phyloP scores from a whole-genome alignment of 2,113 vertebrate species.

The Telmatochromis sp. region DNA sequence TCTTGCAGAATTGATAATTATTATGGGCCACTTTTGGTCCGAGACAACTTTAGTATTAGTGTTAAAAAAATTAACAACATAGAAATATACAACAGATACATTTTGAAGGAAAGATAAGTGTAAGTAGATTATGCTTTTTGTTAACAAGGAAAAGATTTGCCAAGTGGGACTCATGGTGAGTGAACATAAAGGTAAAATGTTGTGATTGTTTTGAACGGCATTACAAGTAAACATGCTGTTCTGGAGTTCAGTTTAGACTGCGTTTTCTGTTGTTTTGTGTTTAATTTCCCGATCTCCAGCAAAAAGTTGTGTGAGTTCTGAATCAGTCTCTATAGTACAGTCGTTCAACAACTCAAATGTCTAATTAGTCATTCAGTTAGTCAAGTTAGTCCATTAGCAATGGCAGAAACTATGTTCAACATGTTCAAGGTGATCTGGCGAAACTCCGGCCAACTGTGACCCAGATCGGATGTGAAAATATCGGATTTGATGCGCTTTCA shows the following conservation, averaged over 20 bases:
- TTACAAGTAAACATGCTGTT: rapidly evolving
- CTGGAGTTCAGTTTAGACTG: background rate
- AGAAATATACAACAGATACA: background rate
- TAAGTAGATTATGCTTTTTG: background rate
- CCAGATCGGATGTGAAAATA: background rate
- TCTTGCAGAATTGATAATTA: background rate
- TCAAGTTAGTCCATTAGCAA: background rate
- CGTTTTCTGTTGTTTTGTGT: background rate
- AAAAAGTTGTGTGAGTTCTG: background rate
- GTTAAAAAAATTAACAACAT: background rate
- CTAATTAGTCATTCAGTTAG: background rate
- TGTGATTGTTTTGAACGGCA: background rate
- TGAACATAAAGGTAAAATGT: background rate
- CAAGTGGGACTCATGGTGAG: background rate
- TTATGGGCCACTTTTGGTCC: background rate
- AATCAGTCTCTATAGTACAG: background rate
- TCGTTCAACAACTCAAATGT: background rate
- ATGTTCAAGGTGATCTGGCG: background rate
- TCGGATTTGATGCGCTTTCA: background rate
- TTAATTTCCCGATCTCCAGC: background rate
- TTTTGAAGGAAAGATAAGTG: background rate
- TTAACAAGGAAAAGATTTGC: background rate
- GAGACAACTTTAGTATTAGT: background rate
- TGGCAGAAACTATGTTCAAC: background rate
- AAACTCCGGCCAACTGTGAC: background rate